A percentile compares a stretch with the other conserved stretches of the same genome.
Conservation (phyloP, 1,140 invertebrate species). For the Armadillidium nasatum region DNA sequence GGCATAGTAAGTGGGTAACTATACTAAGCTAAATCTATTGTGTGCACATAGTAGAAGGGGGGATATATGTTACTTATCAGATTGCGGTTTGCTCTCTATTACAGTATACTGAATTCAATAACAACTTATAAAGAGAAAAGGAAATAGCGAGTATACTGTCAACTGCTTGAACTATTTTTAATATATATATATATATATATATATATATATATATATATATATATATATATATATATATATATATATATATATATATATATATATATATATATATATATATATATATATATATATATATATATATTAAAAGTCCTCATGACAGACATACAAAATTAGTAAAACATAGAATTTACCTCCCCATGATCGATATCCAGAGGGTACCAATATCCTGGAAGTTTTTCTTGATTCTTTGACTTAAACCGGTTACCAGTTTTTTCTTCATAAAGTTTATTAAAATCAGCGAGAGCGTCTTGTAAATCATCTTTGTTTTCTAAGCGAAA, state of each 20-base stretch:
- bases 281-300: too few species aligned
- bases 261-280: background rate
- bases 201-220: slow-evolving; percentile 16
- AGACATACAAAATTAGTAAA: background rate
- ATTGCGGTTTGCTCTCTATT: too few species aligned
- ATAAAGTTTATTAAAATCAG: slow-evolving; percentile 65
- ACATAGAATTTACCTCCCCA: slow-evolving; percentile 53
- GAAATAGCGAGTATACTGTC: too few species aligned
- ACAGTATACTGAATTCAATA: too few species aligned
- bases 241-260: slow-evolving; percentile 20
- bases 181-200: slow-evolving; percentile 17
- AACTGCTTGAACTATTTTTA: too few species aligned
- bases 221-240: slow-evolving; percentile 28
- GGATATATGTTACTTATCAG: too few species aligned
- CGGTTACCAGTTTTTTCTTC: slow-evolving; percentile 78
- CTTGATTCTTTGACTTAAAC: slow-evolving; percentile 67
- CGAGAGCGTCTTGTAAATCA: slow-evolving; percentile 58
- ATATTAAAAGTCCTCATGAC: too few species aligned
- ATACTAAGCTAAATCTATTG: too few species aligned
- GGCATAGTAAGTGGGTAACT: too few species aligned
- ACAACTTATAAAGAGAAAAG: too few species aligned
- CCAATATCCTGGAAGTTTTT: slow-evolving; percentile 74
- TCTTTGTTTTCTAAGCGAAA: slow-evolving; percentile 64
- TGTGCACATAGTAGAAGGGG: too few species aligned
- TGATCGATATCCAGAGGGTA: slow-evolving; percentile 90